Base-by-base conservation (phyloP, 1,140 invertebrate genomes). In the Drosophila ambigua region DNA sequence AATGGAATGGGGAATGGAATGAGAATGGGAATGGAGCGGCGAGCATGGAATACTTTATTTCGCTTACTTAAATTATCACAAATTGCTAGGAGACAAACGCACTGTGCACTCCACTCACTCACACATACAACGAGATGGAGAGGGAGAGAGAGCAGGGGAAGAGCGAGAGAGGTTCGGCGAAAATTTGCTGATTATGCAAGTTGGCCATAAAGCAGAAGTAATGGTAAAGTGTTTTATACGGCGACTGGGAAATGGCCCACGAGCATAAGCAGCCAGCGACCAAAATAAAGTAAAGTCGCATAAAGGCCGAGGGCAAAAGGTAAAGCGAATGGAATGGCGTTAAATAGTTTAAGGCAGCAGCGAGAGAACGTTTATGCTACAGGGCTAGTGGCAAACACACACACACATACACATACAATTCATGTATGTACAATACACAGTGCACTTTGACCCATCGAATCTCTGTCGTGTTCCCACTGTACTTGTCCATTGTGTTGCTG, bases 121-220 rank as follows among this genome's bases (percentile, higher is more conserved):
- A n/a, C 5, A 5, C 16, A 11, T 20, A 15, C 15, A 63, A 11
- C 39, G 63, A 46, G 9, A n/a, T 5, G 0, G 16, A 16, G 16
- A 1, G 16, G 16, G 0, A 16, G 16, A 16, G 16, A 0, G 16
- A 16, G 16, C 16, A n/a, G n/a, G n/a, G 16, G 16, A 0, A 5
- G 1, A 31, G 15, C 7, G 4, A 13, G 66, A 39, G 7, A 8
- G 1, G 5, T 5, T 20, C 20, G 24, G 66, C 54, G 55, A 75
- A 68, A 87, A 87, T 87, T 75, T 64, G 78, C 66, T 82, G 82
- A 85, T 87, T 85, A 85, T 85, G 82, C 80, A 77, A 58, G 63
- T 44, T 49, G 65, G 76, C 55, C 83, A 78, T 89, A 89, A 88
- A 88, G 73, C 67, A 13, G 51, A 1, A 75, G 52, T 66, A 68